These are phyloP conservation scores for Apodemus agrarius DNA, from an alignment of 2,797 vertebrate species.

Conservation along the genomic window DNA sequence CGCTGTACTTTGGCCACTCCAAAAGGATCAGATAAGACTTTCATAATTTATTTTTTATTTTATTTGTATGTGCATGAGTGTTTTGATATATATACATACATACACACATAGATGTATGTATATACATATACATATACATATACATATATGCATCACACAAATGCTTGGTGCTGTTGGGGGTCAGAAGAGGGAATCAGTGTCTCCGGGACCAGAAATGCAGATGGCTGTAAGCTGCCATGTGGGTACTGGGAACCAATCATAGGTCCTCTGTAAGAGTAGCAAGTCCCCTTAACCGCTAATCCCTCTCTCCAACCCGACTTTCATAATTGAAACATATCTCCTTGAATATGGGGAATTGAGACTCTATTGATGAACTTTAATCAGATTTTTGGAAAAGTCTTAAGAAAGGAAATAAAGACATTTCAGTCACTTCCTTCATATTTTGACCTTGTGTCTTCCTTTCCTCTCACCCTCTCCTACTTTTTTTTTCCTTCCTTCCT, in stretches of 20 bases:
- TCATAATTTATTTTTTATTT: slow-evolving; percentile 53
- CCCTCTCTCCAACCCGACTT: not conserved
- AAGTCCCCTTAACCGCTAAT: not conserved
- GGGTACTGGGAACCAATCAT: not conserved
- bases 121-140: no score
- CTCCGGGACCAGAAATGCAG: not conserved
- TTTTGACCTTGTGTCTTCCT: not conserved
- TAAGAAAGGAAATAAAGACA: not conserved
- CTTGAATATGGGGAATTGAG: not conserved
- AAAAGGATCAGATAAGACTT: not conserved
- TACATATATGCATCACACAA: not conserved
- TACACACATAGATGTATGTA: no score
- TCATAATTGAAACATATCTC: slow-evolving; percentile 47
- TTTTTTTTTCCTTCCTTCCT: not conserved
- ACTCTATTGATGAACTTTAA: not conserved
- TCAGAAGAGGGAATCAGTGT: not conserved
- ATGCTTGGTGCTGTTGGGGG: not conserved
- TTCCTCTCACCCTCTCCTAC: no score
- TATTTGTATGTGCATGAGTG: not conserved
- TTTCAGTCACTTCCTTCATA: not conserved
- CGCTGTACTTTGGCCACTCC: not conserved
- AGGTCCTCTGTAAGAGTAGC: not conserved
- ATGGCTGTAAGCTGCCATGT: not conserved
- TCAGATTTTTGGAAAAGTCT: not conserved
- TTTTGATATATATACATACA: not conserved